phyloP scores from a whole-genome alignment of 2,888 invertebrate genomes.

The Hirtodrosophila confusa region DNA sequence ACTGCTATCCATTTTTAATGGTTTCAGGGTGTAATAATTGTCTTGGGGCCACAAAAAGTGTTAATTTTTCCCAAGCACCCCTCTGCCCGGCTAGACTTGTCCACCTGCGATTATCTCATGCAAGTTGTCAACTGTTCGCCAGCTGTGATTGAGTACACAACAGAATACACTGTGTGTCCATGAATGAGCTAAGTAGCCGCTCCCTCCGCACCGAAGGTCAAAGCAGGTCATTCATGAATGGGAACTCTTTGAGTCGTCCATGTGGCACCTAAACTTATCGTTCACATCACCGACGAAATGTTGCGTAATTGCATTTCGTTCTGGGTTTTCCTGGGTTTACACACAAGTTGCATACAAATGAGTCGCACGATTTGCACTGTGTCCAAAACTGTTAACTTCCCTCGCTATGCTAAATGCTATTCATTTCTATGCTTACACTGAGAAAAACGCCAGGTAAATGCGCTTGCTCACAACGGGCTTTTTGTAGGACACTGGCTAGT shows the following conservation, averaged over 20 bases:
- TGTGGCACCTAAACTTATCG: background rate
- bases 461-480: no score
- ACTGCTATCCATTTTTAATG: no score
- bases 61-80: no score
- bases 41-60: no score
- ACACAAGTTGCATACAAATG: background rate
- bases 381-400: background rate
- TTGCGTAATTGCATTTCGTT: constrained; percentile 1
- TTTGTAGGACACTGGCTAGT: no score
- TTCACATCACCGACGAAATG: background rate
- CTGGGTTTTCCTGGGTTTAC: background rate
- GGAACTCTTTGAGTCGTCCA: constrained; percentile 20
- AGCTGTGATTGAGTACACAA: constrained; percentile 1
- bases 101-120: no score
- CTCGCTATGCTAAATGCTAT: constrained; percentile 12
- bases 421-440: no score
- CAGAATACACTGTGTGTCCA: background rate
- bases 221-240: constrained; percentile 14
- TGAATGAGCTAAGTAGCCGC: background rate
- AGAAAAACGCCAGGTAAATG: no score
- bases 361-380: background rate
- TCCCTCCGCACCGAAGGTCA: background rate
- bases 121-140: constrained; percentile 10
- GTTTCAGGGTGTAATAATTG: no score
- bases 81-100: no score